Evolutionary conservation across 2,113 vertebrate species (phyloP).

Genomic region (Alosa alosa): DNA sequence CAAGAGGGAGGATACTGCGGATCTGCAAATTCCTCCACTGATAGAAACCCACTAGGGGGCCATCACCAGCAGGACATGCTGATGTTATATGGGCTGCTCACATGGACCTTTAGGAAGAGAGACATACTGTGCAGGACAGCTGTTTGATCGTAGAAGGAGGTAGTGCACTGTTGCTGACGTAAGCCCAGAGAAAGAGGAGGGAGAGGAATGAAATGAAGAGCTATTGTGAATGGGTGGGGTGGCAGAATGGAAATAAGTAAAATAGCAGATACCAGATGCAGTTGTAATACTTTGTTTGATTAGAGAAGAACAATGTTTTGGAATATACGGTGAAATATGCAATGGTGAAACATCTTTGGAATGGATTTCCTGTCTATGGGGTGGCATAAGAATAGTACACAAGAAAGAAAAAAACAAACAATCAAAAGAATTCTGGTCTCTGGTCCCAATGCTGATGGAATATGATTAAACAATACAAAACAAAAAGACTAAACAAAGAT

Average conservation of each 20-base stretch:
- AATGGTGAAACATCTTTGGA: neutral
- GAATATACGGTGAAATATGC: neutral
- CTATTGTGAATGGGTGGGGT: neutral
- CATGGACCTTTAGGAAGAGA: neutral
- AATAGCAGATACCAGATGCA: neutral
- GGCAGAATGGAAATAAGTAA: neutral
- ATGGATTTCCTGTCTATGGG: neutral
- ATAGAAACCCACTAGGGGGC: neutral
- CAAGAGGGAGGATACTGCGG: neutral
- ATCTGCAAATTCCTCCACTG: neutral
- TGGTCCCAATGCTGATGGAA: neutral
- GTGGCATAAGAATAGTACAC: neutral
- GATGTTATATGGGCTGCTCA: neutral
- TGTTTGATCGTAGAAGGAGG: neutral
- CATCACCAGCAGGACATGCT: neutral
- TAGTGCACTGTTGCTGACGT: neutral
- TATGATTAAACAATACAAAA: neutral
- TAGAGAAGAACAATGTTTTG: neutral
- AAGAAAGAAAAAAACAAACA: conserved; percentile 21
- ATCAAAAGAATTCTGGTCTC: neutral
- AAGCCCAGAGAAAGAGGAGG: neutral
- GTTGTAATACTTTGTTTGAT: neutral
- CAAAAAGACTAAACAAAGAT: neutral
- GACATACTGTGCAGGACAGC: neutral
- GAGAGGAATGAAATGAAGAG: neutral